Percentiles rank a stretch among this genome's conserved stretches.
These are phyloP conservation scores for Solea senegalensis DNA, from an alignment of 2,113 vertebrate species.

Conservation along the genomic window DNA sequence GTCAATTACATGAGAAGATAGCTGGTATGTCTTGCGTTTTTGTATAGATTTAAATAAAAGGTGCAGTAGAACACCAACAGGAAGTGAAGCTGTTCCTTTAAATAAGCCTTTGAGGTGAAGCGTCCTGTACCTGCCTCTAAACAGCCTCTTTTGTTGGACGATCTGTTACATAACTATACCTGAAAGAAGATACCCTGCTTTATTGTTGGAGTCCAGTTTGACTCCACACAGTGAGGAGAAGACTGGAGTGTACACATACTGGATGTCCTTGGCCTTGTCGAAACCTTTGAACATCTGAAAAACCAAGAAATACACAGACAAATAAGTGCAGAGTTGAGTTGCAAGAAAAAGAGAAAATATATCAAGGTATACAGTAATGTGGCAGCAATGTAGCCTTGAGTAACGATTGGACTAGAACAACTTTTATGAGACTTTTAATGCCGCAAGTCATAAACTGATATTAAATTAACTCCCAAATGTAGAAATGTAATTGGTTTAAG, in stretches of 20 bases:
- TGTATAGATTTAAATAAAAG: too few species aligned
- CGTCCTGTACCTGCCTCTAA: too few species aligned
- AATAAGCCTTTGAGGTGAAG: background rate
- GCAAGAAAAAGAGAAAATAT: background rate
- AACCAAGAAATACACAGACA: slow-evolving; percentile 17
- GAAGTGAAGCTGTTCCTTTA: background rate
- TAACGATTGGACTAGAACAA: background rate
- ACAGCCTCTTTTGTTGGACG: too few species aligned
- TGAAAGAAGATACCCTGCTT: slow-evolving; percentile 92
- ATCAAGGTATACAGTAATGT: background rate
- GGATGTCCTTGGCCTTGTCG: slow-evolving; percentile 89
- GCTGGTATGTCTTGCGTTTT: too few species aligned
- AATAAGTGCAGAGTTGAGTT: background rate
- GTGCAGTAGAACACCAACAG: too few species aligned
- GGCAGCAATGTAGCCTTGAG: too few species aligned
- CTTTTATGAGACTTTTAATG: too few species aligned
- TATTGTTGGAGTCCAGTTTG: slow-evolving; percentile 88
- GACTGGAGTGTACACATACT: slow-evolving; percentile 90
- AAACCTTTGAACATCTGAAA: slow-evolving; percentile 96
- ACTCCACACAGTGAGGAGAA: slow-evolving; percentile 91
- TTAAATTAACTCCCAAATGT: background rate
- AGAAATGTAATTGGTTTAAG: background rate
- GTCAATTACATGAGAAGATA: too few species aligned
- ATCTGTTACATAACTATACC: slow-evolving; percentile 77
- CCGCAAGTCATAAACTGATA: background rate